phyloP scores from a whole-genome alignment of 2,113 vertebrate species.

The Hippopotamus amphibius region DNA sequence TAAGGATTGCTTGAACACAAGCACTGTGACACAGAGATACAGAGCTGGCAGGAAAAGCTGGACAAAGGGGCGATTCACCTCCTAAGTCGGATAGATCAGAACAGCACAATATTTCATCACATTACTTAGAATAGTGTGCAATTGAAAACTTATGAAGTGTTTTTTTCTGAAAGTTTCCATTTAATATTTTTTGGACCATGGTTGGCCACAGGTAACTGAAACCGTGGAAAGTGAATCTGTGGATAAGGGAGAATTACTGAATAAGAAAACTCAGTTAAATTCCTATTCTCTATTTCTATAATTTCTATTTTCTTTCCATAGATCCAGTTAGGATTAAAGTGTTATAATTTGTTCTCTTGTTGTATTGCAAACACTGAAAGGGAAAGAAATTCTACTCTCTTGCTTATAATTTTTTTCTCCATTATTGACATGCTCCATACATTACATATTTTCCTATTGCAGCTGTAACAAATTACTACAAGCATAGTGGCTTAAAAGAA shows the following conservation, averaged over 20 bases:
- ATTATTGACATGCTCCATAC: not conserved
- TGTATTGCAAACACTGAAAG: not conserved
- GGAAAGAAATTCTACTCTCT: not conserved
- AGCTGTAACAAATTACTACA: not conserved
- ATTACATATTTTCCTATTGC: not conserved
- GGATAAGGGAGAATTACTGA: not conserved
- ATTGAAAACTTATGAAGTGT: not conserved
- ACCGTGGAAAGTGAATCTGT: too few relatives aligned
- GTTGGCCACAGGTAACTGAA: not conserved
- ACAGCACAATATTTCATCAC: not conserved
- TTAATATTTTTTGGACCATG: not conserved
- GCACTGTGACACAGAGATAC: not conserved
- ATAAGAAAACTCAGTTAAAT: not conserved
- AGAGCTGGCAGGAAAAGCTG: not conserved
- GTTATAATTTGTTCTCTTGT: not conserved
- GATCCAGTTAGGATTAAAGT: not conserved
- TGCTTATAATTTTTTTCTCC: not conserved
- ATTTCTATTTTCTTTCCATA: not conserved
- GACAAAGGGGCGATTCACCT: not conserved
- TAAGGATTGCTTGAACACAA: not conserved
- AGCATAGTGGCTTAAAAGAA: not conserved
- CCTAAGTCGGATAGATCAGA: not conserved
- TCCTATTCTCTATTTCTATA: not conserved
- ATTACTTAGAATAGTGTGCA: not conserved
- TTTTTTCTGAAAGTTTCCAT: not conserved